Conservation (phyloP, 2,888 invertebrate genomes). For the Ennomos quercinarius region DNA sequence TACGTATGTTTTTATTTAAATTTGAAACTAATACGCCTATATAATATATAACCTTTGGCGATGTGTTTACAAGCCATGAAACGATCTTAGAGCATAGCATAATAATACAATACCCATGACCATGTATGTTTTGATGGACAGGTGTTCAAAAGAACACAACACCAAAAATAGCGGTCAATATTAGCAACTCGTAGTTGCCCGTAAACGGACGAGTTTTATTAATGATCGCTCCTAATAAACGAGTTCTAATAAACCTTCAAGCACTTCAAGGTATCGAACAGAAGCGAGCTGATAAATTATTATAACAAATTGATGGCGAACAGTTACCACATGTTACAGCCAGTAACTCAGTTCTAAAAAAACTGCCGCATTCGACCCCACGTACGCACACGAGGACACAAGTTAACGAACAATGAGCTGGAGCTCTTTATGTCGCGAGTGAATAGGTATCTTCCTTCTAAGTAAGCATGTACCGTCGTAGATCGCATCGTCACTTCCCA, state of each 20-base stretch:
- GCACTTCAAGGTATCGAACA: slow-evolving; percentile 36
- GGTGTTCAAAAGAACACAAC: slow-evolving; percentile 10
- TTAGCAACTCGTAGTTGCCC: no score
- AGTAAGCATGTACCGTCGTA: no score
- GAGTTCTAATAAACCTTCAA: slow-evolving; percentile 41
- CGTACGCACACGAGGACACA: neutral
- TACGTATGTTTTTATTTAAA: no score
- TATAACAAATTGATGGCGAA: slow-evolving; percentile 48
- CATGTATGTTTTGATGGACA: neutral
- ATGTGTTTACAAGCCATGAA: neutral
- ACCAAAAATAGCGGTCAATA: slow-evolving; percentile 13
- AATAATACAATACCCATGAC: no score
- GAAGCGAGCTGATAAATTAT: slow-evolving; percentile 49
- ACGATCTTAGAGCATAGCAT: no score
- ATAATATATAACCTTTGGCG: no score
- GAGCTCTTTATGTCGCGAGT: no score
- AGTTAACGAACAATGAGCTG: no score
- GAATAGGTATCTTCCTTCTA: no score
- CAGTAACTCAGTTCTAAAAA: slow-evolving; percentile 14
- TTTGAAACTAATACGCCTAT: no score
- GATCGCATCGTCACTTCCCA: no score
- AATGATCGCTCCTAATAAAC: slow-evolving; percentile 22
- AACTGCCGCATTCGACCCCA: neutral
- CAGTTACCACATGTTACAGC: slow-evolving; percentile 19
- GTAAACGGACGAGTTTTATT: slow-evolving; percentile 5